Conservation (phyloP, 2,113 vertebrate species). For the Cebidichthys violaceus region DNA sequence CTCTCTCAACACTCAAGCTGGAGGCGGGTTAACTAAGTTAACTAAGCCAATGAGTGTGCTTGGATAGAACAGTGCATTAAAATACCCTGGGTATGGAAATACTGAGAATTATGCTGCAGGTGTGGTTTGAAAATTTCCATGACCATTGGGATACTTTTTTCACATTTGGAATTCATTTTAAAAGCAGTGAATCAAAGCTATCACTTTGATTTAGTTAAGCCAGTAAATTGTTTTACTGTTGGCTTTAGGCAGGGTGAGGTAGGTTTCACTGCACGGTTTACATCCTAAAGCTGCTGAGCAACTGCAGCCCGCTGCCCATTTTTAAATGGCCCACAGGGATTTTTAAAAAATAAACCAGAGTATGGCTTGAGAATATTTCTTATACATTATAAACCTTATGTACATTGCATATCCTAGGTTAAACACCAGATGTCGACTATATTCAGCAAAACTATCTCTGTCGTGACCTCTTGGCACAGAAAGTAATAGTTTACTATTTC, state of each 20-base stretch:
- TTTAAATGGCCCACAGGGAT: not conserved
- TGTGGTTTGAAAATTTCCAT: not conserved
- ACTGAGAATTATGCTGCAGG: not conserved
- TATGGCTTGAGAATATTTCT: not conserved
- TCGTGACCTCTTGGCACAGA: not conserved
- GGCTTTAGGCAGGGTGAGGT: not conserved
- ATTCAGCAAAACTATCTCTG: not conserved
- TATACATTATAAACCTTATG: not conserved
- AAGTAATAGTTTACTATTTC: too few species aligned
- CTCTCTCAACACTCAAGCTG: too few species aligned
- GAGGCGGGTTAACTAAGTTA: too few species aligned
- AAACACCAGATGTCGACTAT: not conserved
- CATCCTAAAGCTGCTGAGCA: conserved; percentile 14
- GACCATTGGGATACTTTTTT: too few species aligned
- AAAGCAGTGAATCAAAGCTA: not conserved
- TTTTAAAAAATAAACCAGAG: not conserved
- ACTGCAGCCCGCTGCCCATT: conserved; percentile 1
- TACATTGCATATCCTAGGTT: not conserved
- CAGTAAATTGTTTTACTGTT: not conserved
- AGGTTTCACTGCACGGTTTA: not conserved
- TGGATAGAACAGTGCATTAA: not conserved
- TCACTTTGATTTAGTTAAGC: not conserved
- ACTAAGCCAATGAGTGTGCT: not conserved
- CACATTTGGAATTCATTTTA: not conserved
- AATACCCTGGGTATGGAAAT: not conserved